Conservation (phyloP, 2,797 vertebrate genomes). For the Furcifer pardalis region DNA sequence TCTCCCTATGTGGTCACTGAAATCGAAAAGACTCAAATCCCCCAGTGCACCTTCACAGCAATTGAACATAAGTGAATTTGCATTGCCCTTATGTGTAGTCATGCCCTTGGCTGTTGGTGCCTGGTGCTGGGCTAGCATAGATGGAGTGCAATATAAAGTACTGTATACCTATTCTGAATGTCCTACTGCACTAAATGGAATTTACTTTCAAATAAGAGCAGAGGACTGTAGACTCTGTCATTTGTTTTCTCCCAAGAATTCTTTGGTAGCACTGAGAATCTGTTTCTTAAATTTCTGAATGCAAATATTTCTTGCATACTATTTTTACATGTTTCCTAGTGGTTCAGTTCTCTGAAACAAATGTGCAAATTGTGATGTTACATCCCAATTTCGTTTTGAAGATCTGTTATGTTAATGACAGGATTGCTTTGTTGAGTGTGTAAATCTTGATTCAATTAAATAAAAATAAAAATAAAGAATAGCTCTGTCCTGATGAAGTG, state of each 20-base stretch:
- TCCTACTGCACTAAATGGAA: background rate
- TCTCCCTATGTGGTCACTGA: too few species aligned
- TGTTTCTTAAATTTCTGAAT: background rate
- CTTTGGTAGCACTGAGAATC: background rate
- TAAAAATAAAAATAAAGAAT: slow-evolving; percentile 15
- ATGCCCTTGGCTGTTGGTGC: background rate
- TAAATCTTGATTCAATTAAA: slow-evolving; percentile 5
- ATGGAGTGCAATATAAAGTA: background rate
- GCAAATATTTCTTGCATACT: too few species aligned
- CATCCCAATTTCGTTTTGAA: background rate
- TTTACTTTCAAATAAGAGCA: background rate
- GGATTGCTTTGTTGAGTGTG: background rate
- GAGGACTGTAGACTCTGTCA: background rate
- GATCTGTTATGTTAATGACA: background rate
- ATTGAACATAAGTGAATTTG: too few species aligned
- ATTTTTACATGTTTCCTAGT: slow-evolving; percentile 57
- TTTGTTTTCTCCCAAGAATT: background rate
- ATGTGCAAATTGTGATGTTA: background rate
- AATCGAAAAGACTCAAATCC: too few species aligned
- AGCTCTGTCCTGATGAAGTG: slow-evolving; percentile 56
- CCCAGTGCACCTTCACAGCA: too few species aligned
- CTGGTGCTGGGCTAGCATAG: background rate
- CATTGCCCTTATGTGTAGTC: too few species aligned
- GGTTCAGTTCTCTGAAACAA: slow-evolving; percentile 51
- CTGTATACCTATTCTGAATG: background rate